phyloP scores from a whole-genome alignment of 2,797 vertebrate genomes.

The Myotis daubentonii region DNA sequence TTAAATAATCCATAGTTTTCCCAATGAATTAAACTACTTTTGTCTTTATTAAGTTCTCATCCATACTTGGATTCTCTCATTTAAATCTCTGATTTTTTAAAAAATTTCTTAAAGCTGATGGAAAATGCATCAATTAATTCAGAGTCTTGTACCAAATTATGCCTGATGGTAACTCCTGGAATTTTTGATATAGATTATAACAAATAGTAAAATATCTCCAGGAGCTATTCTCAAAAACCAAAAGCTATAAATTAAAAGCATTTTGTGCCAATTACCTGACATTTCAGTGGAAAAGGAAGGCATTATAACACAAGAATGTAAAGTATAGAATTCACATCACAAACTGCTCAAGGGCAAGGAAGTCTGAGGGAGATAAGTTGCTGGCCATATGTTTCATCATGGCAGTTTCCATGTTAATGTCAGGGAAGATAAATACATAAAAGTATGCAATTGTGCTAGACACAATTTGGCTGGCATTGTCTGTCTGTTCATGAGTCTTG shows the following conservation, averaged over 20 bases:
- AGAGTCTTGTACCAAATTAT: neutral
- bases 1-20: neutral
- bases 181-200: neutral
- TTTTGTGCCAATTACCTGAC: neutral
- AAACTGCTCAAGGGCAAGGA: neutral
- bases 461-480: neutral
- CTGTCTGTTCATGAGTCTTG: neutral
- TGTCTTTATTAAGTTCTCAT: conserved; percentile 17
- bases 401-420: neutral
- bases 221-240: neutral
- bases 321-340: neutral
- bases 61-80: neutral
- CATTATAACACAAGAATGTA: neutral
- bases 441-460: neutral
- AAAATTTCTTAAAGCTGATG: conserved; percentile 1
- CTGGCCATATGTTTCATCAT: neutral
- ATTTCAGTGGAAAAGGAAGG: conserved; percentile 36
- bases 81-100: neutral
- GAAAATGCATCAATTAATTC: conserved; percentile 2
- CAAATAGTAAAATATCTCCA: neutral
- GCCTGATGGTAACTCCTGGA: neutral
- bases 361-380: neutral
- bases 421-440: neutral
- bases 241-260: neutral
- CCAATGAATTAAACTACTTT: neutral